Percentiles rank a stretch among this genome's conserved stretches.
These are phyloP conservation scores for Molossus molossus DNA, from an alignment of 2,797 vertebrate genomes.

Conservation along the genomic window DNA sequence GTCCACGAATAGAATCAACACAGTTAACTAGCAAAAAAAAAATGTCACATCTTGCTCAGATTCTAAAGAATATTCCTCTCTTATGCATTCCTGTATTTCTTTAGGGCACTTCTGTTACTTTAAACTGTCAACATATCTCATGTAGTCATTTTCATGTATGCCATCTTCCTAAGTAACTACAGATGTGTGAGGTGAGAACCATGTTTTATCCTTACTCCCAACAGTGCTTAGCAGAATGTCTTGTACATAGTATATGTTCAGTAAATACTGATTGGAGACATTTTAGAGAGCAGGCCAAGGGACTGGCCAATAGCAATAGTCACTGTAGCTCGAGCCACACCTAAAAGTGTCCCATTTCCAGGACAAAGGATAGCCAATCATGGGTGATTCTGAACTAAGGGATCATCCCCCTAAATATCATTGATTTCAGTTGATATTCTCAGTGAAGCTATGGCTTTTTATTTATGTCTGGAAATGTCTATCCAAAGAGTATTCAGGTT, in stretches of 20 bases:
- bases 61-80: background rate
- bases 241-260: background rate
- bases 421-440: slow-evolving; percentile 50
- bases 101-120: background rate
- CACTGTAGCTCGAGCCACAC: background rate
- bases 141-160: background rate
- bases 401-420: background rate
- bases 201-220: background rate
- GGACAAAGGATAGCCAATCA: background rate
- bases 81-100: background rate
- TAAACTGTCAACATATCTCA: background rate
- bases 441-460: background rate
- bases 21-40: slow-evolving; percentile 39
- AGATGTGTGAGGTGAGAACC: background rate
- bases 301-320: background rate
- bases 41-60: slow-evolving; percentile 43
- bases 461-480: slow-evolving; percentile 44
- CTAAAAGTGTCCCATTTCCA: background rate
- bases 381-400: background rate
- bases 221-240: background rate
- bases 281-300: background rate
- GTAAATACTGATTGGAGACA: background rate
- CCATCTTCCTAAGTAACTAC: background rate
- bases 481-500: slow-evolving; percentile 14
- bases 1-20: slow-evolving; percentile 52